Percentiles rank a stretch among this genome's conserved stretches.
phyloP scores from a whole-genome alignment of 2,113 vertebrate genomes.

The Phylloscopus trochilus region DNA sequence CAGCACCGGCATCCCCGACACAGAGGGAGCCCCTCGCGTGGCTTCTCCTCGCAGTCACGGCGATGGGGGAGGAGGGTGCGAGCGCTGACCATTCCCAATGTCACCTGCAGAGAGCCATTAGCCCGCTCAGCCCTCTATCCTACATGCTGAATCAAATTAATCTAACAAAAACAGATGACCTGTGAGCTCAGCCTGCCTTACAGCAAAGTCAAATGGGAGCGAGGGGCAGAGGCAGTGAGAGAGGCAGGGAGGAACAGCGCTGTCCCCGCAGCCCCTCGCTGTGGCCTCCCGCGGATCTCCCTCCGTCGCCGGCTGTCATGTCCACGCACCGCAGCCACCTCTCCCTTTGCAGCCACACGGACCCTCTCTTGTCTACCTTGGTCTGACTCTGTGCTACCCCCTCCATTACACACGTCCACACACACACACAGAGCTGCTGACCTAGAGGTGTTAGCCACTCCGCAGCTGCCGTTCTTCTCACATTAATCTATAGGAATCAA shows the following conservation, averaged over 20 bases:
- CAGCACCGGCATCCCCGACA: background rate
- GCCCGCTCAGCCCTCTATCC: constrained; percentile 56
- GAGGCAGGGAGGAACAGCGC: background rate
- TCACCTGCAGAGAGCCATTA: constrained; percentile 71
- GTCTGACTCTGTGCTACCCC: background rate
- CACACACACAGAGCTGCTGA: constrained; percentile 61
- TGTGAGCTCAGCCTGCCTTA: constrained; percentile 69
- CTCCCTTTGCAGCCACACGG: background rate
- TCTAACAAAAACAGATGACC: constrained; percentile 75
- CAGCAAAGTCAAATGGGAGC: constrained; percentile 73
- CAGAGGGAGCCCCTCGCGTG: background rate
- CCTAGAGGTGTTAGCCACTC: constrained; percentile 77
- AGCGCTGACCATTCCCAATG: constrained; percentile 51
- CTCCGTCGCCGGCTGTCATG: background rate
- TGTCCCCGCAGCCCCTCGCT: background rate
- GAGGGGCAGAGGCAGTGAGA: background rate
- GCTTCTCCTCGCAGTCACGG: background rate
- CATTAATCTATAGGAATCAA: constrained; percentile 86
- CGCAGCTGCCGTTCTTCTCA: constrained; percentile 81
- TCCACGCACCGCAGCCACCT: background rate
- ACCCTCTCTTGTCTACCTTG: background rate
- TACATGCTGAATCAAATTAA: constrained; percentile 74
- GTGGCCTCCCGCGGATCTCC: background rate
- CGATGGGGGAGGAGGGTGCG: background rate
- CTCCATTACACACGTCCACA: background rate